phyloP scores from a whole-genome alignment of 2,888 invertebrate genomes.

The Drosophila koepferae region DNA sequence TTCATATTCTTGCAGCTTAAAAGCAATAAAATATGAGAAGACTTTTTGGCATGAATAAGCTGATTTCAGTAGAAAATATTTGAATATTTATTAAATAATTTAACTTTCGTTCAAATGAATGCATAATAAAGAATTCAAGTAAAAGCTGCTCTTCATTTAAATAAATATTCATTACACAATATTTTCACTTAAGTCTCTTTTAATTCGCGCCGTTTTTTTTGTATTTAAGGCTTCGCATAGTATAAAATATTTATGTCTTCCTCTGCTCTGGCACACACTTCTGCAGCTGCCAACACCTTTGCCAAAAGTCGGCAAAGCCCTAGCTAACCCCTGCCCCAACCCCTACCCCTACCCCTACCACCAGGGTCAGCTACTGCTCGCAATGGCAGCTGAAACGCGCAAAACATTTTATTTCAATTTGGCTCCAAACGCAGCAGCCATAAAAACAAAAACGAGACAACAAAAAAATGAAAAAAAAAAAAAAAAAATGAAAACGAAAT shows the following conservation, averaged over 20 bases:
- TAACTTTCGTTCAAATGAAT: no score
- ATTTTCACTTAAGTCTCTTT: neutral
- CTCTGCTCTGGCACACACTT: neutral
- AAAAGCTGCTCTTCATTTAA: neutral
- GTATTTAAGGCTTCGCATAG: neutral
- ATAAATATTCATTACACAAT: neutral
- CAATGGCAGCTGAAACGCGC: slow-evolving; percentile 17
- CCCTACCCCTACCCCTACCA: neutral
- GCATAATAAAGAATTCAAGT: neutral
- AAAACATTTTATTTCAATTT: slow-evolving; percentile 71
- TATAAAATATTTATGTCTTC: neutral
- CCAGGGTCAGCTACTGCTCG: neutral
- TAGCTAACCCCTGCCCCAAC: neutral
- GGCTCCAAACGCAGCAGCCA: slow-evolving; percentile 47
- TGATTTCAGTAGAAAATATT: neutral
- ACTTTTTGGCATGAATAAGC: neutral
- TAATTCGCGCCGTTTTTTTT: neutral
- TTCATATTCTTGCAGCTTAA: neutral
- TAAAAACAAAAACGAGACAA: slow-evolving; percentile 27
- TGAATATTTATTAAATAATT: neutral
- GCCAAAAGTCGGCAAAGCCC: slow-evolving; percentile 16
- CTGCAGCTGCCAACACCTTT: slow-evolving; percentile 36
- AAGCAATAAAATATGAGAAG: neutral
- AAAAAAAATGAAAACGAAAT: neutral
- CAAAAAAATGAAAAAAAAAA: neutral